These are phyloP conservation scores for Cylindroiulus punctatus DNA, from an alignment of 2,888 invertebrate species.

Conservation along the genomic window DNA sequence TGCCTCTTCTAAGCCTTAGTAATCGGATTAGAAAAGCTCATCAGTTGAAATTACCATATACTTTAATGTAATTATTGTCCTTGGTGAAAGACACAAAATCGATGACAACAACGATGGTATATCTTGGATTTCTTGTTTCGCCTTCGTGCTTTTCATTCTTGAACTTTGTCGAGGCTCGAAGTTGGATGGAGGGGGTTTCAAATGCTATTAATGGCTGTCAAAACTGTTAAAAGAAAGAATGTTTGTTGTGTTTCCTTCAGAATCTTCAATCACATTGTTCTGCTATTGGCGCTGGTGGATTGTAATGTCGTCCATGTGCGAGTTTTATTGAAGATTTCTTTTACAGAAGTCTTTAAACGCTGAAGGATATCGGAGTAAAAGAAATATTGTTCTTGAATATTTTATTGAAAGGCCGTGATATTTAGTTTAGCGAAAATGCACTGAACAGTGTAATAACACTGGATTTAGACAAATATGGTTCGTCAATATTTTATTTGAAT, in stretches of 20 bases:
- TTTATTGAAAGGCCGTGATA: too few species aligned
- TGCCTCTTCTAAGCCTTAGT: slow-evolving; percentile 37
- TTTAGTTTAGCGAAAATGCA: too few species aligned
- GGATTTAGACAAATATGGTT: too few species aligned
- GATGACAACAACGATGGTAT: slow-evolving; percentile 29
- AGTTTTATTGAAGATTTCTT: not conserved
- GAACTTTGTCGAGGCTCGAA: not conserved
- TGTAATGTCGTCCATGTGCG: not conserved
- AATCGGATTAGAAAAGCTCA: slow-evolving; percentile 53
- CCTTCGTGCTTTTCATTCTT: slow-evolving; percentile 20
- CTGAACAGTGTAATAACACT: too few species aligned
- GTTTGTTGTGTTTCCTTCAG: slow-evolving; percentile 15
- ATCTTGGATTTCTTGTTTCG: slow-evolving; percentile 30
- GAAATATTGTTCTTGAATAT: too few species aligned
- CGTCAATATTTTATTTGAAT: too few species aligned
- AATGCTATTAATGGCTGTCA: slow-evolving; percentile 37
- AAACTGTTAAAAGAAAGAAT: slow-evolving; percentile 36
- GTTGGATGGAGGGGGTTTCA: slow-evolving; percentile 34
- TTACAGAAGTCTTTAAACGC: not conserved
- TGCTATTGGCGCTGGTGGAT: not conserved
- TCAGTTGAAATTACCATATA: slow-evolving; percentile 50
- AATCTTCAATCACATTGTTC: slow-evolving; percentile 20
- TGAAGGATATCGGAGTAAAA: too few species aligned
- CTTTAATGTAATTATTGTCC: slow-evolving; percentile 50
- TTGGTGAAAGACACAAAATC: slow-evolving; percentile 52